phyloP scores from a whole-genome alignment of 2,113 vertebrate genomes.

The Rhizomys pruinosus region DNA sequence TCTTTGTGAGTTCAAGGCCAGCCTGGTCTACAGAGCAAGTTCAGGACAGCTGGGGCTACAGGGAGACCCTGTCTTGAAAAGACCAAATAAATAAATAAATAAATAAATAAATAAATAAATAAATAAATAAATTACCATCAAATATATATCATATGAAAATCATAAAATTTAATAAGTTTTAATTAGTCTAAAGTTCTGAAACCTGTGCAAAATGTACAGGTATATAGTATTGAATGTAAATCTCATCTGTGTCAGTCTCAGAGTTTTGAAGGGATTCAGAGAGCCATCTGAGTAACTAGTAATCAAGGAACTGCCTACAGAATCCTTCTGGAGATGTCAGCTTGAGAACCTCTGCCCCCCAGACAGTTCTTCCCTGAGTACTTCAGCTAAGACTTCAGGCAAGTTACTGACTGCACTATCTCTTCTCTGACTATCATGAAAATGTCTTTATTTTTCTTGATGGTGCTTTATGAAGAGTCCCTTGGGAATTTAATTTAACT shows the following conservation, averaged over 20 bases:
- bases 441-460: neutral
- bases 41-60: too few relatives aligned
- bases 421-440: neutral
- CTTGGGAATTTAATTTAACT: neutral
- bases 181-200: neutral
- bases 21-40: too few relatives aligned
- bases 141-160: too few relatives aligned
- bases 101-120: too few relatives aligned
- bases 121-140: too few relatives aligned
- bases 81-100: too few relatives aligned
- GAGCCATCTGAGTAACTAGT: neutral
- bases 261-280: neutral
- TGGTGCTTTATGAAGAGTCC: neutral
- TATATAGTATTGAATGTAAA: neutral
- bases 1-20: too few relatives aligned
- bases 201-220: neutral
- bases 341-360: neutral
- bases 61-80: too few relatives aligned
- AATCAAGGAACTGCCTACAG: neutral
- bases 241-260: neutral
- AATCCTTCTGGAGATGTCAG: neutral
- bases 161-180: too few relatives aligned
- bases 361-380: neutral
- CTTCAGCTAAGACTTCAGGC: neutral
- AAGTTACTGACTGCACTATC: neutral